A percentile compares a stretch with the other conserved stretches of the same genome.
These are phyloP conservation scores for Eurytoma californica DNA, from an alignment of 2,888 invertebrate genomes.

Conservation along the genomic window DNA sequence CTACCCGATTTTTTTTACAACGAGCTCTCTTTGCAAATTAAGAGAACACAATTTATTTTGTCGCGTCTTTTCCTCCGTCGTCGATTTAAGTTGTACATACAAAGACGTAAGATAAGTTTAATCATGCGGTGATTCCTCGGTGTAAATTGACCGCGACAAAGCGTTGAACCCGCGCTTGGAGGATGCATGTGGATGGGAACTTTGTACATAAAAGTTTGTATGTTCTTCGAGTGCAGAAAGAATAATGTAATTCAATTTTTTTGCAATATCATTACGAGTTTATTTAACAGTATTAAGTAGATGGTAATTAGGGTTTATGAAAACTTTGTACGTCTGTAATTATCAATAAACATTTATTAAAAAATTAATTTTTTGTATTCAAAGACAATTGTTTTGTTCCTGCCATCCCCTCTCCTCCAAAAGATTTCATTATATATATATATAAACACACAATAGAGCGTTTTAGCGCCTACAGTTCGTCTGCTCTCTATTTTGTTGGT, in stretches of 20 bases:
- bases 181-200: constrained; percentile 1
- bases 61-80: neutral
- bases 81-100: constrained; percentile 50
- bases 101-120: neutral
- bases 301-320: constrained; percentile 39
- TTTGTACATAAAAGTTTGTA: constrained; percentile 46
- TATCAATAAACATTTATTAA: constrained; percentile 53
- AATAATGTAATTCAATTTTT: constrained; percentile 33
- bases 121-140: constrained; percentile 22
- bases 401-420: too few species aligned
- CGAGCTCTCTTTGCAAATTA: constrained; percentile 47
- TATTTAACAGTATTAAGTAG: constrained; percentile 48
- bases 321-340: constrained; percentile 45
- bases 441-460: too few species aligned
- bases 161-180: constrained; percentile 27
- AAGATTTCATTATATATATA: too few species aligned
- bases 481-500: constrained; percentile 48
- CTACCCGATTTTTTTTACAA: constrained; percentile 6
- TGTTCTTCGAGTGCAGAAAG: constrained; percentile 50
- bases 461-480: constrained; percentile 27
- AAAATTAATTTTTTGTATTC: constrained; percentile 2
- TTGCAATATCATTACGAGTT: constrained; percentile 24
- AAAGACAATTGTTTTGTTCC: neutral
- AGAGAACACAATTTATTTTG: constrained; percentile 43
- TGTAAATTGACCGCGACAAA: constrained; percentile 43